These are phyloP conservation scores for Agonopterix heracliana DNA, from an alignment of 2,888 invertebrate species.

Conservation along the genomic window DNA sequence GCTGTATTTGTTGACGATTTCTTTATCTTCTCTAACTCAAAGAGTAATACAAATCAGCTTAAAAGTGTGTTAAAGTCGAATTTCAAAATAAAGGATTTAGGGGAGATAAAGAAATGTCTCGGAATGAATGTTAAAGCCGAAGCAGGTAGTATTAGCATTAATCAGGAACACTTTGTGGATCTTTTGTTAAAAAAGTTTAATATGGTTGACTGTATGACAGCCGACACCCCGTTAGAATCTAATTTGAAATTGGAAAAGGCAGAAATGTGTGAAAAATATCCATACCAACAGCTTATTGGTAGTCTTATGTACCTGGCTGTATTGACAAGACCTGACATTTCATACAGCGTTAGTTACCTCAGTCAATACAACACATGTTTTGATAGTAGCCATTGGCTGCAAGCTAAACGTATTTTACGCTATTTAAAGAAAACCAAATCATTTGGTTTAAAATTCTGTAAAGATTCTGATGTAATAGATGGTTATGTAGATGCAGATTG, in stretches of 20 bases:
- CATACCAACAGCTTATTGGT: slow-evolving; percentile 11
- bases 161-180: slow-evolving; percentile 4
- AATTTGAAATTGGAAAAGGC: slow-evolving; percentile 11
- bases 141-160: slow-evolving; percentile 2
- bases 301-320: slow-evolving; percentile 11
- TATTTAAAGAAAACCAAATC: slow-evolving; percentile 8
- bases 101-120: slow-evolving; percentile 14
- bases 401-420: slow-evolving; percentile 6
- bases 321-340: slow-evolving; percentile 5
- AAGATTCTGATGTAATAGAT: slow-evolving; percentile 1
- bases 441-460: slow-evolving; percentile 7
- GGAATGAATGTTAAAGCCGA: slow-evolving; percentile 10
- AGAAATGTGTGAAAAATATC: background rate
- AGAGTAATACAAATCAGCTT: slow-evolving; percentile 1
- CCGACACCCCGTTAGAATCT: slow-evolving; percentile 11
- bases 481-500: slow-evolving; percentile 13
- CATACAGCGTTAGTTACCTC: background rate
- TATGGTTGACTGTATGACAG: slow-evolving; percentile 7
- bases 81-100: slow-evolving; percentile 14
- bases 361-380: slow-evolving; percentile 11
- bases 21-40: slow-evolving; percentile 9
- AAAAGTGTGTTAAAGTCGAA: slow-evolving; percentile 1
- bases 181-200: slow-evolving; percentile 3
- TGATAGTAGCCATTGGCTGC: slow-evolving; percentile 4
- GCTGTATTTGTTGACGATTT: slow-evolving; percentile 11